These are phyloP conservation scores for Ostrea edulis DNA, from an alignment of 1,140 invertebrate genomes.

Conservation along the genomic window DNA sequence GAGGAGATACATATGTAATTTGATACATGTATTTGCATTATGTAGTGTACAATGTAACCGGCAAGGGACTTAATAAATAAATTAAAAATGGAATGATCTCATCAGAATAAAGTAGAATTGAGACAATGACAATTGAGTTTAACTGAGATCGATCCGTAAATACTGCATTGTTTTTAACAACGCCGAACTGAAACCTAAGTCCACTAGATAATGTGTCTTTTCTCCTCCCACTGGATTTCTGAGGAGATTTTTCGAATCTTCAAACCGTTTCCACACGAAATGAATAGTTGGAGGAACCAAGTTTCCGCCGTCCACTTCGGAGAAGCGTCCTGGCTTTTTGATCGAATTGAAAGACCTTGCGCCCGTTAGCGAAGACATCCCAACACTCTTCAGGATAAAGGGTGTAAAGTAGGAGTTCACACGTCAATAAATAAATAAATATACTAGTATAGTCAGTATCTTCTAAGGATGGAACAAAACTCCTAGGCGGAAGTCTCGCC, in stretches of 20 bases:
- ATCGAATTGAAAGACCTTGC: background rate
- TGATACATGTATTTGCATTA: too few relatives aligned
- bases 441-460: background rate
- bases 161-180: slow-evolving; percentile 8
- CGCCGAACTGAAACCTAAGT: slow-evolving; percentile 17
- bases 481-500: background rate
- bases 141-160: slow-evolving; percentile 26
- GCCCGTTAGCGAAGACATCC: background rate
- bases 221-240: slow-evolving; percentile 20
- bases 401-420: background rate
- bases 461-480: background rate
- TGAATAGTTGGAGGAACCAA: background rate
- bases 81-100: slow-evolving; percentile 27
- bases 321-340: background rate
- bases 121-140: slow-evolving; percentile 31
- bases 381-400: background rate
- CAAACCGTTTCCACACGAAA: background rate
- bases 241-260: background rate
- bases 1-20: too few relatives aligned
- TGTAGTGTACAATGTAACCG: background rate
- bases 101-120: background rate
- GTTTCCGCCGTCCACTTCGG: background rate
- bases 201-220: background rate
- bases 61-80: slow-evolving; percentile 30
- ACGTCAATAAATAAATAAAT: slow-evolving; percentile 23